Evolutionary conservation across 2,113 vertebrate species (phyloP), one percentile per base, ranked within the genome.

Genomic region (Salvator merianae): DNA sequence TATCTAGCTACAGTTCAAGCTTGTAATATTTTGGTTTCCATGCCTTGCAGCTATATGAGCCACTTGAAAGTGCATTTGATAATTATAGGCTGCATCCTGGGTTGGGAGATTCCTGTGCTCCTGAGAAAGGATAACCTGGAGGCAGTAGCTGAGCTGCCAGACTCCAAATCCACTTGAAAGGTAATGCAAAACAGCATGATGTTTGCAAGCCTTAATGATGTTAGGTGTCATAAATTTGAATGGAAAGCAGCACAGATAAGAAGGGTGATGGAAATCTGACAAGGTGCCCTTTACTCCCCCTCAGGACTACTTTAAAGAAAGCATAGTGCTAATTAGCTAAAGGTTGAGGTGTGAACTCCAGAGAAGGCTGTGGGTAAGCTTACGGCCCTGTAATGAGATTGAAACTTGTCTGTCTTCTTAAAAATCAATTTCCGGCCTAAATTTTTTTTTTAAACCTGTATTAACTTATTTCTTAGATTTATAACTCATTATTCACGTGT

Each of bases 1-100:
- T 53, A 81, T 80, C 3, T 68, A 76, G 83, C 81, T 92, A 84
- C 79, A 77, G 13, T 50, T 74, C 85, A 86, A 86, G 83, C 16
- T 55, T 66, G 74, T 28, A 55, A 83, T 88, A 72, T 84, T 85
- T 79, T 72, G 38, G 66, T 65, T 72, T 32, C 88, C 79, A 85
- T 83, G 84, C 8, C 55, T 55, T 13, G 4, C 70, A 36, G 18
- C 50, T 82, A 65, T 36, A 0, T 65, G 68, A 85, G 16, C 69
- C 55, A 50, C 77, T 1, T 59, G 38, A 73, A 0, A 0, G 36
- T 78, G 83, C 55, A 83, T 47, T 63, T 79, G 79, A 69, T 86
- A 63, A 72, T 87, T 88, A 62, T 16, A 38, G 73, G 69, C 85
- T 91, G 70, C 84, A 84, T 83, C 76, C 53, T 55, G 38, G 75